Percentiles rank a stretch among this genome's conserved stretches.
phyloP scores from a whole-genome alignment of 2,888 invertebrate genomes.

The Macrophya alboannulata region DNA sequence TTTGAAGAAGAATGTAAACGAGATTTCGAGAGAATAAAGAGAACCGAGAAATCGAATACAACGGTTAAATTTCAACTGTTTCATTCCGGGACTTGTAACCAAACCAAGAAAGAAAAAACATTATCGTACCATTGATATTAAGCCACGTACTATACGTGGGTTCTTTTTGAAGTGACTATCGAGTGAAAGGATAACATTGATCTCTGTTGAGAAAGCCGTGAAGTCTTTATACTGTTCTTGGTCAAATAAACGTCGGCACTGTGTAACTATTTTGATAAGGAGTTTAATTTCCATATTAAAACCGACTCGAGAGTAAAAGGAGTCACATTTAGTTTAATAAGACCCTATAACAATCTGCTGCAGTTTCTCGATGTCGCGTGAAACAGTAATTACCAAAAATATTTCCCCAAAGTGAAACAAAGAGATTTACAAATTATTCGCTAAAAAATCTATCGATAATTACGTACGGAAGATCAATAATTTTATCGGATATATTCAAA shows the following conservation, averaged over 20 bases:
- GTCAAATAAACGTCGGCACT: not conserved
- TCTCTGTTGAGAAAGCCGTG: not conserved
- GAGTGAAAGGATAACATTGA: constrained; percentile 21
- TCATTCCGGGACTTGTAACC: not conserved
- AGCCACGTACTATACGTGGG: constrained; percentile 5
- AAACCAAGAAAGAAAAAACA: not conserved
- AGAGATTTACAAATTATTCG: not conserved
- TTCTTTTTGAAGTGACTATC: not conserved
- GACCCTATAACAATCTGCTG: not conserved
- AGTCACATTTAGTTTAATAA: not conserved
- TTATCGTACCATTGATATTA: not conserved
- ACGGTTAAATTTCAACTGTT: not conserved
- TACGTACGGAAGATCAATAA: not conserved
- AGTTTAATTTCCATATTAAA: not conserved
- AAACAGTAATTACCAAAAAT: not conserved
- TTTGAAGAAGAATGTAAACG: not conserved
- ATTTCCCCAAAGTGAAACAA: not conserved
- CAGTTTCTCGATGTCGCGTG: not conserved
- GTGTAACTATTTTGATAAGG: constrained; percentile 9
- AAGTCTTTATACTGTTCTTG: not conserved
- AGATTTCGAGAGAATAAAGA: no score
- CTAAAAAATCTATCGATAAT: not conserved
- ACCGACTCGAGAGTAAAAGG: not conserved
- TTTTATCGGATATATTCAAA: not conserved
- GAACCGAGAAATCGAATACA: not conserved